phyloP scores from a whole-genome alignment of 2,113 vertebrate genomes.

The Sphaerodactylus townsendi region DNA sequence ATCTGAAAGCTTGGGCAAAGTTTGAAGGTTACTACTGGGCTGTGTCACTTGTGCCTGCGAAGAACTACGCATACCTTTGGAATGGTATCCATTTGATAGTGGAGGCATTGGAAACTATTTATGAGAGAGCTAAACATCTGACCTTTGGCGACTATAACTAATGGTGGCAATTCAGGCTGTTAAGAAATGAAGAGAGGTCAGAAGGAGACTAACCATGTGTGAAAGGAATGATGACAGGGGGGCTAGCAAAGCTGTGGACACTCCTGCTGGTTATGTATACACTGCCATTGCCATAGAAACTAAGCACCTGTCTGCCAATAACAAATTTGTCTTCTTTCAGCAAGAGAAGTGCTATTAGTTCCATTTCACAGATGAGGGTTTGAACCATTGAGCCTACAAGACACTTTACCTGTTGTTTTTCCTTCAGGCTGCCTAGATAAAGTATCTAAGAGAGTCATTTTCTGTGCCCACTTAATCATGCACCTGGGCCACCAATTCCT shows the following conservation, averaged over 20 bases:
- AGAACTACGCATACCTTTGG: neutral
- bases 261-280: neutral
- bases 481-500: neutral
- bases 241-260: neutral
- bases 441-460: neutral
- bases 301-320: neutral
- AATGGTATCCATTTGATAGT: neutral
- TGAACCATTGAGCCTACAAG: neutral
- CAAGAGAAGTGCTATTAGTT: neutral
- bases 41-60: neutral
- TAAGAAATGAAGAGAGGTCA: neutral
- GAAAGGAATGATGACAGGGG: neutral
- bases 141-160: neutral
- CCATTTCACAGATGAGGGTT: constrained; percentile 11
- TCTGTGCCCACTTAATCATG: neutral
- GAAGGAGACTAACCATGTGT: neutral
- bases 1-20: neutral
- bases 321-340: neutral
- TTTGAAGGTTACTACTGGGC: neutral
- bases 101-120: neutral
- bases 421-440: neutral
- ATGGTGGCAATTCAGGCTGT: constrained; percentile 13
- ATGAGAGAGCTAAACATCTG: neutral
- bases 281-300: neutral
- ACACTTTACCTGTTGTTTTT: neutral